These are phyloP conservation scores for Gymnocephalus cernua DNA, from an alignment of 2,113 vertebrate species.

Conservation along the genomic window DNA sequence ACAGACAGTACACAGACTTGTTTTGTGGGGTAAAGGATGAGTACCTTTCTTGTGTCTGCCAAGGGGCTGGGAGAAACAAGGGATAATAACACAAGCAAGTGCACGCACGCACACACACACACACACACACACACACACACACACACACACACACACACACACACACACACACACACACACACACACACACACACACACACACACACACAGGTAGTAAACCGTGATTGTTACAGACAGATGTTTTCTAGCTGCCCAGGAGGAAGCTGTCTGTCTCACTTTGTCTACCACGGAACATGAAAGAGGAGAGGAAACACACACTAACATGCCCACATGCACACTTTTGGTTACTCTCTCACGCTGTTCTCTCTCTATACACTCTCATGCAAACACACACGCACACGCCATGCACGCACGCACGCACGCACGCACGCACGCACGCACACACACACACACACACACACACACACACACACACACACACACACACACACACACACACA, in stretches of 20 bases:
- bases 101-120: neutral
- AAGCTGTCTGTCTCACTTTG: conserved; percentile 64
- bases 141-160: neutral
- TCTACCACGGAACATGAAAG: conserved; percentile 56
- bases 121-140: neutral
- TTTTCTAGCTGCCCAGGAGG: conserved; percentile 66
- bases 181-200: conserved; percentile 22
- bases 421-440: neutral
- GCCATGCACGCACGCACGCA: conserved; percentile 14
- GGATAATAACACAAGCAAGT: conserved; percentile 9
- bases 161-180: conserved; percentile 16
- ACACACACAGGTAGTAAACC: conserved; percentile 33
- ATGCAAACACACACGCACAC: neutral
- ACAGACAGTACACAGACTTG: conserved; percentile 55
- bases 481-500: conserved; percentile 27
- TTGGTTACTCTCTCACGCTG: conserved; percentile 19
- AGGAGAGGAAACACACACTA: conserved; percentile 28
- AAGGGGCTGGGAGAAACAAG: conserved; percentile 39
- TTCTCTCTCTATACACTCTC: neutral
- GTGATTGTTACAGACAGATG: conserved; percentile 74
- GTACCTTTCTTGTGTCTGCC: conserved; percentile 59
- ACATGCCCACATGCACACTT: conserved; percentile 23
- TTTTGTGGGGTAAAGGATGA: conserved; percentile 51
- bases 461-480: no score
- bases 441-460: no score